Evolutionary conservation across 2,888 invertebrate species (phyloP).

Genomic region (Eucera pruinosa): DNA sequence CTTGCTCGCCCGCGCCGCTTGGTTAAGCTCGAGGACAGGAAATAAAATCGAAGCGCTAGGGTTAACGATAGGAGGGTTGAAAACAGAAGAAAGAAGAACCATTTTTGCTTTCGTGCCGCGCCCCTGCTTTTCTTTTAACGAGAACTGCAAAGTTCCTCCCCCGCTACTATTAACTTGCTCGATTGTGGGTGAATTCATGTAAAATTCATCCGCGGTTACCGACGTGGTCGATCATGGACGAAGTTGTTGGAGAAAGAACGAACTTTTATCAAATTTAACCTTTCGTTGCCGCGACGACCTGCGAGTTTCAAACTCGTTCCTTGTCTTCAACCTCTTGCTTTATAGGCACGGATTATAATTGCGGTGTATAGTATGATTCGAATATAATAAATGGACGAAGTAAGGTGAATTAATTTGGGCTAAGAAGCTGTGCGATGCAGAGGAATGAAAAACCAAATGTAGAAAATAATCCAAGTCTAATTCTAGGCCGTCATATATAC

Average conservation of each 20-base stretch:
- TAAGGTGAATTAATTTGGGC: too few relatives aligned
- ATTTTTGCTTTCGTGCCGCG: slow-evolving; percentile 32
- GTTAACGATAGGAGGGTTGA: background rate
- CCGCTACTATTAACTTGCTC: slow-evolving; percentile 75
- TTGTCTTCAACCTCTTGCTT: too few relatives aligned
- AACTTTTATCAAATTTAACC: slow-evolving; percentile 72
- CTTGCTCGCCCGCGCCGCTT: slow-evolving; percentile 1
- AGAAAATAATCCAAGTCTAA: too few relatives aligned
- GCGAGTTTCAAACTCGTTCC: background rate
- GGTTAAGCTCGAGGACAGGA: slow-evolving; percentile 21
- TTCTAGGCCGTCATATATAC: too few relatives aligned
- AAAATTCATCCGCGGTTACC: slow-evolving; percentile 78
- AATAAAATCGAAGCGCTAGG: slow-evolving; percentile 30
- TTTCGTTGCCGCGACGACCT: slow-evolving; percentile 38
- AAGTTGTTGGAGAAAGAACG: slow-evolving; percentile 29
- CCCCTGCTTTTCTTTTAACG: slow-evolving; percentile 69
- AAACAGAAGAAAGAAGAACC: background rate
- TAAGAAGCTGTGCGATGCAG: too few relatives aligned
- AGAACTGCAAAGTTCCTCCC: slow-evolving; percentile 75
- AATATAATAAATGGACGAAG: too few relatives aligned
- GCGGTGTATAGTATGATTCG: too few relatives aligned
- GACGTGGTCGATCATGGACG: slow-evolving; percentile 3
- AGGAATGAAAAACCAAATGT: too few relatives aligned
- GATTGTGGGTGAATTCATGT: slow-evolving; percentile 76
- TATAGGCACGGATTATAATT: too few relatives aligned